Conservation (phyloP, 2,888 invertebrate genomes). For the Orchesella flavescens region DNA sequence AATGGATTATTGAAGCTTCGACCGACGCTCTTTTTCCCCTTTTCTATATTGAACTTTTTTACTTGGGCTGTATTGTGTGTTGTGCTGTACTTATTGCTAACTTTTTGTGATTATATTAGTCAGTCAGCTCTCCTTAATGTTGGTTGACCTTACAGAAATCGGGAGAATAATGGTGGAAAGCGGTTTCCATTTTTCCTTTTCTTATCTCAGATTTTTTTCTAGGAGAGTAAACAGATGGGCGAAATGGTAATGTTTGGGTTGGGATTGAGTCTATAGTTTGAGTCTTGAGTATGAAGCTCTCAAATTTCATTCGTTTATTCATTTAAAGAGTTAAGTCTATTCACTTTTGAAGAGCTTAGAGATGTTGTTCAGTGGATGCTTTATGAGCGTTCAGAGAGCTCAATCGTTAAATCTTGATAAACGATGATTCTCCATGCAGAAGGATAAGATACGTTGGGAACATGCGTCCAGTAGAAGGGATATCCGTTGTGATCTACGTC, state of each 20-base stretch:
- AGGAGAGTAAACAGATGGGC: neutral
- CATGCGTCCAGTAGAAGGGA: no score
- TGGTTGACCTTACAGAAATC: conserved; percentile 47
- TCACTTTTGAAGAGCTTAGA: no score
- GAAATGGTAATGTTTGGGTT: neutral
- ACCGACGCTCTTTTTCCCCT: neutral
- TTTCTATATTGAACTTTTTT: neutral
- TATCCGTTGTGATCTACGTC: no score
- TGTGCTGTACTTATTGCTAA: conserved; percentile 12
- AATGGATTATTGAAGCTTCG: conserved; percentile 30
- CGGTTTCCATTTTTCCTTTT: conserved; percentile 3
- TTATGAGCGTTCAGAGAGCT: no score
- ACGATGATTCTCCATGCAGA: no score
- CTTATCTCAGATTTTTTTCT: conserved; percentile 10
- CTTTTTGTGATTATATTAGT: conserved; percentile 37
- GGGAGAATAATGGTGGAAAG: conserved; percentile 46
- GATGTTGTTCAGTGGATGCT: no score
- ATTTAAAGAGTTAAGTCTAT: no score
- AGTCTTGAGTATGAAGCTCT: no score
- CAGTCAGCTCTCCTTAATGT: conserved; percentile 34
- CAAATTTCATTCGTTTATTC: no score
- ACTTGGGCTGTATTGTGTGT: neutral
- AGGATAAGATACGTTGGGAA: no score
- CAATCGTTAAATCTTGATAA: no score
- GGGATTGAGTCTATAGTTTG: no score